A percentile compares a stretch with the other conserved stretches of the same genome.
Conservation (phyloP, 2,113 vertebrate species). For the Xenopus tropicalis region DNA sequence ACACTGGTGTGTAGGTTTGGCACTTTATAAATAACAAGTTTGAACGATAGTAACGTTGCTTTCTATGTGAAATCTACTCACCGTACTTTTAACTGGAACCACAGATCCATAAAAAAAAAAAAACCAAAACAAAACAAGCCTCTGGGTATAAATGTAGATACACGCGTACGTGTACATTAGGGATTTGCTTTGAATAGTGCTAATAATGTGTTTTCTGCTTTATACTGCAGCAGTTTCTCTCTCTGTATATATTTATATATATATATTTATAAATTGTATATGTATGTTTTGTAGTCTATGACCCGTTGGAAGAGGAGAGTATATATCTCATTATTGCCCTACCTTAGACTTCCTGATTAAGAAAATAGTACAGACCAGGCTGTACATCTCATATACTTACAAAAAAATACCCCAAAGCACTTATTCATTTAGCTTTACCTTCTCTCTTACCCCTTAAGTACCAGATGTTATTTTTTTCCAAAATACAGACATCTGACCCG, state of each 20-base stretch:
- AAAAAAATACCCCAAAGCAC: conserved; percentile 30
- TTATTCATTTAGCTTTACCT: background rate
- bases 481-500: background rate
- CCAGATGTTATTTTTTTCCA: background rate
- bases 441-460: background rate
- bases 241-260: background rate
- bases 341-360: conserved; percentile 14
- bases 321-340: background rate
- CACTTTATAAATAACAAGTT: background rate
- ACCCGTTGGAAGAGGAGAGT: background rate
- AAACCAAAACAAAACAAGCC: background rate
- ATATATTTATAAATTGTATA: too few relatives aligned
- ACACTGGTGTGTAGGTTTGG: background rate
- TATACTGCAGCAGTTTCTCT: background rate
- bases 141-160: background rate
- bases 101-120: background rate
- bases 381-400: conserved; percentile 34
- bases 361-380: conserved; percentile 36
- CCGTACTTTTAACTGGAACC: background rate
- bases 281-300: background rate
- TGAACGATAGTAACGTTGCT: background rate
- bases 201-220: background rate
- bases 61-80: background rate
- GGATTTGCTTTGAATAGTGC: background rate
- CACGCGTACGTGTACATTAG: background rate